Evolutionary conservation across 2,888 invertebrate genomes (phyloP).

Genomic region (Noctuana brunneofusca): DNA sequence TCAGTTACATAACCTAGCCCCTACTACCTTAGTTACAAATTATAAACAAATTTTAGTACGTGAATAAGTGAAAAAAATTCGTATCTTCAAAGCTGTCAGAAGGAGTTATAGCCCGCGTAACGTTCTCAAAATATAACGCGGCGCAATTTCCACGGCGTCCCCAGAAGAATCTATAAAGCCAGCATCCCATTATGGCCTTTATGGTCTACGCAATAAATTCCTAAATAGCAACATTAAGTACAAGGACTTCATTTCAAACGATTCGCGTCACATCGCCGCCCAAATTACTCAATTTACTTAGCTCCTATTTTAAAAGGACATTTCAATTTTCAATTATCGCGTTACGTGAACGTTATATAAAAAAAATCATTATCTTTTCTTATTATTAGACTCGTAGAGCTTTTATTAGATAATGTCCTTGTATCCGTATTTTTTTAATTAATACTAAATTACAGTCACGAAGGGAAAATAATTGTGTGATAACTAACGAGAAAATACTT

Average conservation of each 20-base stretch:
- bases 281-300: slow-evolving; percentile 25
- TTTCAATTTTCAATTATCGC: not conserved
- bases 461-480: too few relatives aligned
- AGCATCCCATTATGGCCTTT: slow-evolving; percentile 23
- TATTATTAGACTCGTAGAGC: too few relatives aligned
- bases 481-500: too few relatives aligned
- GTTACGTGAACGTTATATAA: not conserved
- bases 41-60: too few relatives aligned
- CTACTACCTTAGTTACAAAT: too few relatives aligned
- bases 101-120: slow-evolving; percentile 17
- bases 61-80: not conserved
- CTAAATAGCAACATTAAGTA: slow-evolving; percentile 23
- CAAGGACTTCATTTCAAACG: slow-evolving; percentile 17
- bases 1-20: too few relatives aligned
- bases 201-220: slow-evolving; percentile 27
- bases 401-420: too few relatives aligned
- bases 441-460: too few relatives aligned
- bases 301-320: not conserved
- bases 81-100: slow-evolving; percentile 7
- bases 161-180: slow-evolving; percentile 22
- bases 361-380: not conserved
- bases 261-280: slow-evolving; percentile 13
- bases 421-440: too few relatives aligned
- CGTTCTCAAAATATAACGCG: slow-evolving; percentile 16
- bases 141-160: slow-evolving; percentile 14